Evolutionary conservation across 2,113 vertebrate genomes (phyloP), one percentile per base, ranked within the genome.

Genomic region (Struthio camelus): DNA sequence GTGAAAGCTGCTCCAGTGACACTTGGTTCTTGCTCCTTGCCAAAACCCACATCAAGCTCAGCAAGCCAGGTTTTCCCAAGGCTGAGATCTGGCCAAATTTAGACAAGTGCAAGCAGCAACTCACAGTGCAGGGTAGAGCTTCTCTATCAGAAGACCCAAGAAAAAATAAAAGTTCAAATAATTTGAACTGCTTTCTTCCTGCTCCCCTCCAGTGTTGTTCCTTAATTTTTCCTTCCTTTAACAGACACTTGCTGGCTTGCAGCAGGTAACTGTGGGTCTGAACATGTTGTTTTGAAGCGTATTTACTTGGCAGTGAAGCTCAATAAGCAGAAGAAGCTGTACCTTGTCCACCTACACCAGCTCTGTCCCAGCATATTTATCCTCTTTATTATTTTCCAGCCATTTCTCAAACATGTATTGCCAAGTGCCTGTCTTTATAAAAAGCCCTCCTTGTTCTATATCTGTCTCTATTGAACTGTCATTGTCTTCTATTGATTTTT

Each of bases 401-500:
- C 4, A 48, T 79, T 90, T 92, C 34, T 61, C 65, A 48, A 94
- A 71, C 4, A 91, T 38, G 51, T 20, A 50, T 24, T 67, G 5
- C 65, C 23, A 48, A 85, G 8, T 46, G 15, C 7, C 36, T 5
- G 23, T 65, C 77, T 87, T 42, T 76, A 34, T 53, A 79, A 92
- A n/a, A n/a, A 92, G 27, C 20, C 23, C 54, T 88, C 70, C 17
- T 90, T 65, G 51, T 42, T 92, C 46, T 95, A 53, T 94, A 78
- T 93, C 89, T 88, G 65, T 66, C 36, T 72, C 12, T 38, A 80
- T 46, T 89, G 65, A 95, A 94, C 67, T 65, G 64, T 38, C 69
- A 92, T 85, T 96, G 67, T 93, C 24, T 80, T 87, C 38, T 87
- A 81, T 71, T 84, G 64, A 75, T 83, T 97, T 88, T 96, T 87